Percentiles rank a stretch among this genome's conserved stretches.
These are phyloP conservation scores for Epinotia ramella DNA, from an alignment of 2,888 invertebrate genomes.

Conservation along the genomic window DNA sequence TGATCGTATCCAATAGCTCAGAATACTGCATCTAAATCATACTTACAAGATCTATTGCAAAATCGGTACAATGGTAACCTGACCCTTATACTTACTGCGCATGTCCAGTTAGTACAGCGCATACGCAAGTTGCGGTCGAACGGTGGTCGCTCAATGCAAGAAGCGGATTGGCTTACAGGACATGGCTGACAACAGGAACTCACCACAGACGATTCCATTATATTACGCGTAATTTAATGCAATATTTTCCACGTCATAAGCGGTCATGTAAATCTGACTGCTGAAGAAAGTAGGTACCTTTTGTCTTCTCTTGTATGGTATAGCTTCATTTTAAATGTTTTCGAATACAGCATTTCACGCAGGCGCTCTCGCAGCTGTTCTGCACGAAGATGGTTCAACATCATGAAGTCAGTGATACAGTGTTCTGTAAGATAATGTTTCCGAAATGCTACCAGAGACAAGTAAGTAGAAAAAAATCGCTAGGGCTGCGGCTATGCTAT, in stretches of 20 bases:
- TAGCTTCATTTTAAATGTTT: neutral
- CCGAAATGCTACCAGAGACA: too few relatives aligned
- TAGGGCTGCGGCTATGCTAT: too few relatives aligned
- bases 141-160: constrained; percentile 32
- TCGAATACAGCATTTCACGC: too few relatives aligned
- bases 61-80: constrained; percentile 30
- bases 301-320: neutral
- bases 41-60: constrained; percentile 23
- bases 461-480: too few relatives aligned
- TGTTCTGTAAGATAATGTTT: too few relatives aligned
- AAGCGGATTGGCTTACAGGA: constrained; percentile 41
- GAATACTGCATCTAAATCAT: constrained; percentile 1
- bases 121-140: constrained; percentile 39
- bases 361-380: too few relatives aligned
- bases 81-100: constrained; percentile 27
- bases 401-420: too few relatives aligned
- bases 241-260: neutral
- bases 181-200: constrained; percentile 18
- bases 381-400: too few relatives aligned
- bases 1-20: neutral
- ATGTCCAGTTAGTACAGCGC: constrained; percentile 25
- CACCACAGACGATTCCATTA: constrained; percentile 25
- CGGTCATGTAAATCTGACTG: too few relatives aligned
- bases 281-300: too few relatives aligned
- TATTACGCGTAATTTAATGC: neutral